These are phyloP conservation scores for Scaptomyza cyrtandrae DNA, from an alignment of 2,888 invertebrate genomes.

Conservation along the genomic window DNA sequence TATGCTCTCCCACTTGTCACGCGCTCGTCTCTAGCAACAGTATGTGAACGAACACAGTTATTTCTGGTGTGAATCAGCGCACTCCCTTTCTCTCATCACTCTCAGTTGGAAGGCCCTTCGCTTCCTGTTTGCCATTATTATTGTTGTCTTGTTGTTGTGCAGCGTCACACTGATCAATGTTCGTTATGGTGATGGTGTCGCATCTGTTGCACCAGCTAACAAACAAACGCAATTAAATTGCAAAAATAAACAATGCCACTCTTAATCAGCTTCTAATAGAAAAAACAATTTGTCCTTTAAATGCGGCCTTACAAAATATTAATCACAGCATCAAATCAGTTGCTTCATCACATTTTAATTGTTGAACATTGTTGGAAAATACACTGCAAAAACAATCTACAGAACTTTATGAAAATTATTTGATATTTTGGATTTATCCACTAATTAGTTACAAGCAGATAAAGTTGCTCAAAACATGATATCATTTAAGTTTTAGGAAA, in stretches of 20 bases:
- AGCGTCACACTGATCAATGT: constrained; percentile 41
- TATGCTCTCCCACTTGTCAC: constrained; percentile 19
- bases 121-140: constrained; percentile 18
- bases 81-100: constrained; percentile 21
- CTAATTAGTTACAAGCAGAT: not conserved
- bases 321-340: too few species aligned
- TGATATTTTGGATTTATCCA: too few species aligned
- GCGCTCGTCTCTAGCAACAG: constrained; percentile 12
- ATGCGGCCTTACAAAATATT: constrained; percentile 7
- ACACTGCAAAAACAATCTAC: not conserved
- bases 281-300: constrained; percentile 8
- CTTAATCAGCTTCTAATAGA: constrained; percentile 43
- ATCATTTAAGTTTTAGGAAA: not conserved
- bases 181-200: constrained; percentile 32
- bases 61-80: constrained; percentile 42
- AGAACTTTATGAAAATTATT: too few species aligned
- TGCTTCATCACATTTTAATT: constrained; percentile 23
- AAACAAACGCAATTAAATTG: constrained; percentile 30
- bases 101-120: constrained; percentile 4
- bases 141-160: constrained; percentile 39
- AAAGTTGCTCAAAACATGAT: not conserved
- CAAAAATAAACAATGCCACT: constrained; percentile 20
- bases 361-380: constrained; percentile 17
- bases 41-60: constrained; percentile 10
- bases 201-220: constrained; percentile 14